Conservation (phyloP, 2,888 invertebrate species). For the Megaustenia siamemsis region DNA sequence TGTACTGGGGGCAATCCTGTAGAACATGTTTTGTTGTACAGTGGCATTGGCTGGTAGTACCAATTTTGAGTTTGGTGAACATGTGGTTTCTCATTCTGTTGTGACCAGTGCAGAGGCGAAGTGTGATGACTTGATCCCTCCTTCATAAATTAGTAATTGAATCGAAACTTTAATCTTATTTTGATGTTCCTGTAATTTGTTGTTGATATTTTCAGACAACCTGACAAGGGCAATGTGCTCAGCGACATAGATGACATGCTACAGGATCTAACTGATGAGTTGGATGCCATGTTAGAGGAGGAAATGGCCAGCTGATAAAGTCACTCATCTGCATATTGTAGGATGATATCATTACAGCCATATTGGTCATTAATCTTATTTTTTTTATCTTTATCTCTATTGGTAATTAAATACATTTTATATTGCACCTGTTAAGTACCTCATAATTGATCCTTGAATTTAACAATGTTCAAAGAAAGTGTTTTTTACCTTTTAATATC, state of each 20-base stretch:
- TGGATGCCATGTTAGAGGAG: conserved; percentile 93
- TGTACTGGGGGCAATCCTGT: too few species aligned
- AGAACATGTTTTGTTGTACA: too few species aligned
- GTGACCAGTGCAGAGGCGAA: too few species aligned
- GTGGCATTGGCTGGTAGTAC: too few species aligned
- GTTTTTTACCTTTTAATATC: too few species aligned
- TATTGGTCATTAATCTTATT: neutral
- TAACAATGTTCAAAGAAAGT: too few species aligned
- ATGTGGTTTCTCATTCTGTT: too few species aligned
- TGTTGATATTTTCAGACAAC: neutral
- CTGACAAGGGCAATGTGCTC: conserved; percentile 73
- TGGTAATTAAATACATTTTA: neutral
- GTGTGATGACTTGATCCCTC: too few species aligned
- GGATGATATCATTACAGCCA: neutral
- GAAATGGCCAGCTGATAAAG: conserved; percentile 55
- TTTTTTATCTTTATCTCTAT: neutral
- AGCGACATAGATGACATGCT: conserved; percentile 99
- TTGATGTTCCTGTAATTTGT: too few species aligned
- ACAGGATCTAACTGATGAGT: conserved; percentile 96
- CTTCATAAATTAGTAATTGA: too few species aligned
- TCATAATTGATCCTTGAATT: neutral
- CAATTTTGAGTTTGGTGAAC: too few species aligned
- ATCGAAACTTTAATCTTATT: too few species aligned
- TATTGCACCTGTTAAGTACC: conserved; percentile 1
- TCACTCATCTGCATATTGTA: neutral